These are phyloP conservation scores for Cephus pygmeus DNA, from an alignment of 2,888 invertebrate genomes.

Conservation along the genomic window DNA sequence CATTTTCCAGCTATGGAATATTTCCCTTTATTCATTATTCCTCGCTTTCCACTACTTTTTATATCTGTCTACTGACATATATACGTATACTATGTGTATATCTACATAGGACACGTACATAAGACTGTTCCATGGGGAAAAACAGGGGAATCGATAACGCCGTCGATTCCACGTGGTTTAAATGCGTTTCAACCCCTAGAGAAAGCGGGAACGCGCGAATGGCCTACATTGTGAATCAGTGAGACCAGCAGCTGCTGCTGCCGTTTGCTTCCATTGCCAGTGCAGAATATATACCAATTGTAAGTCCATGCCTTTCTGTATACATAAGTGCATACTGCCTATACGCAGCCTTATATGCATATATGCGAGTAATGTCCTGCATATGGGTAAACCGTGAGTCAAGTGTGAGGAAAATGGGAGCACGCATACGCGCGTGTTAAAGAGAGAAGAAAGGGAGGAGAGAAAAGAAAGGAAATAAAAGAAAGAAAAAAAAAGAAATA, in stretches of 20 bases:
- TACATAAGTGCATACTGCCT: neutral
- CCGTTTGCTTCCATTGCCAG: neutral
- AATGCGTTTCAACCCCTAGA: neutral
- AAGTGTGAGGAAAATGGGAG: neutral
- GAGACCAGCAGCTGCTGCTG: neutral
- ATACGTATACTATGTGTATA: neutral
- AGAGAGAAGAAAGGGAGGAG: neutral
- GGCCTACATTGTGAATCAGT: neutral
- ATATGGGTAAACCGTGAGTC: neutral
- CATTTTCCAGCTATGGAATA: neutral
- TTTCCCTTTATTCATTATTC: neutral
- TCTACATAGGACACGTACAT: neutral
- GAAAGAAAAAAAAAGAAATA: neutral
- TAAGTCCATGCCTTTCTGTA: neutral
- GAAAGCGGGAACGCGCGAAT: neutral
- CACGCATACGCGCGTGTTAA: neutral
- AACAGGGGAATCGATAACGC: neutral
- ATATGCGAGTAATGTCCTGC: neutral
- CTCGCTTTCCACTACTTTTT: neutral
- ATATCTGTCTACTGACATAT: neutral
- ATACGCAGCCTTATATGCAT: neutral
- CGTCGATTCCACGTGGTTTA: neutral
- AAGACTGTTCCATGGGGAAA: neutral
- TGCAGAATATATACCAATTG: neutral
- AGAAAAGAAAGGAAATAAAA: neutral